These are phyloP conservation scores for Musca domestica DNA, from an alignment of 1,140 invertebrate genomes.

Conservation along the genomic window DNA sequence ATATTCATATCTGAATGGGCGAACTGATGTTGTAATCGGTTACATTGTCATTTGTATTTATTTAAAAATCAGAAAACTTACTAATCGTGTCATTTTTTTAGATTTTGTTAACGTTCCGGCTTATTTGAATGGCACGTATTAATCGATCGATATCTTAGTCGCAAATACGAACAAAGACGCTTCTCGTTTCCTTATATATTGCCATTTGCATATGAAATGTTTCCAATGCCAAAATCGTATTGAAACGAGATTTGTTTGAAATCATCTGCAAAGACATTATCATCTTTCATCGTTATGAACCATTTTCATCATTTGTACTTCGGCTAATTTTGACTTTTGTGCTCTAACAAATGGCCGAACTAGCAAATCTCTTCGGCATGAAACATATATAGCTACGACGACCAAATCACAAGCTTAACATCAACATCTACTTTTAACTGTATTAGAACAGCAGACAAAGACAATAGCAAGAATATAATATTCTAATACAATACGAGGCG, in stretches of 20 bases:
- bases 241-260: slow-evolving; percentile 10
- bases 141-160: slow-evolving; percentile 48
- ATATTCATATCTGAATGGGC: no score
- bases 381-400: no score
- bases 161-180: slow-evolving; percentile 48
- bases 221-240: slow-evolving; percentile 23
- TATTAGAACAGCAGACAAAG: no score
- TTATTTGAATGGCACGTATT: slow-evolving; percentile 33
- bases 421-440: no score
- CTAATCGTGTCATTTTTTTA: slow-evolving; percentile 21
- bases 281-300: no score
- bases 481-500: no score
- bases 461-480: no score
- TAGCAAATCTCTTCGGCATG: no score
- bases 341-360: no score
- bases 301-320: no score
- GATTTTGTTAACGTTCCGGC: not conserved
- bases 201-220: slow-evolving; percentile 26
- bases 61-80: not conserved
- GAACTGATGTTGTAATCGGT: not conserved
- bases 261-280: not conserved
- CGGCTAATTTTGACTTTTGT: no score
- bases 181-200: slow-evolving; percentile 52
- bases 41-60: not conserved
- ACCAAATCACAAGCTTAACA: no score